A percentile compares a stretch with the other conserved stretches of the same genome.
Evolutionary conservation across 2,797 vertebrate species (phyloP).

Genomic region (Valencia hispanica): DNA sequence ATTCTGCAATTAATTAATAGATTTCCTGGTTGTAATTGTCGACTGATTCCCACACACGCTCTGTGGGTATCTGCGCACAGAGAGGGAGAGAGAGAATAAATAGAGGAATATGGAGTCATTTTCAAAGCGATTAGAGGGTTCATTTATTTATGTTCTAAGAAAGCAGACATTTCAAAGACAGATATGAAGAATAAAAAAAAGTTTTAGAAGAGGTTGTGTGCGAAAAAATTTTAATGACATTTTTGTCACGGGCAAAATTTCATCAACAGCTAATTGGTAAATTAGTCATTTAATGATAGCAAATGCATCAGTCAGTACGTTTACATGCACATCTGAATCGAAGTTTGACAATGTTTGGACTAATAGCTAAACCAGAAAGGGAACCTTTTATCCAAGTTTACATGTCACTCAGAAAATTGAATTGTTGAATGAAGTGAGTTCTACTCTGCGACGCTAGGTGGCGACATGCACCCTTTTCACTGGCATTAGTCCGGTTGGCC

Average conservation of each 20-base stretch:
- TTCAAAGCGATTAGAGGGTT: not conserved
- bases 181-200: not conserved
- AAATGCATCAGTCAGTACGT: not conserved
- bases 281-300: not conserved
- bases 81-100: slow-evolving; percentile 5
- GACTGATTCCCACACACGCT: slow-evolving; percentile 33
- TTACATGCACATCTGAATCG: too few species aligned
- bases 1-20: slow-evolving; percentile 53
- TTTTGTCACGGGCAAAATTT: not conserved
- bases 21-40: slow-evolving; percentile 48
- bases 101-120: not conserved
- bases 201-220: not conserved
- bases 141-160: not conserved
- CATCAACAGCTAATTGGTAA: not conserved
- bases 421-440: too few species aligned
- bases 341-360: too few species aligned
- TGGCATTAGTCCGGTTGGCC: too few species aligned
- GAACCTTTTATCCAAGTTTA: too few species aligned
- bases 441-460: too few species aligned
- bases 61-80: slow-evolving; percentile 27
- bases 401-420: too few species aligned
- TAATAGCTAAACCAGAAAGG: too few species aligned
- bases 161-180: not conserved
- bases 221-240: too few species aligned
- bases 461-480: too few species aligned